These are phyloP conservation scores for Limnodromus scolopaceus DNA, from an alignment of 2,797 vertebrate species.

Conservation along the genomic window DNA sequence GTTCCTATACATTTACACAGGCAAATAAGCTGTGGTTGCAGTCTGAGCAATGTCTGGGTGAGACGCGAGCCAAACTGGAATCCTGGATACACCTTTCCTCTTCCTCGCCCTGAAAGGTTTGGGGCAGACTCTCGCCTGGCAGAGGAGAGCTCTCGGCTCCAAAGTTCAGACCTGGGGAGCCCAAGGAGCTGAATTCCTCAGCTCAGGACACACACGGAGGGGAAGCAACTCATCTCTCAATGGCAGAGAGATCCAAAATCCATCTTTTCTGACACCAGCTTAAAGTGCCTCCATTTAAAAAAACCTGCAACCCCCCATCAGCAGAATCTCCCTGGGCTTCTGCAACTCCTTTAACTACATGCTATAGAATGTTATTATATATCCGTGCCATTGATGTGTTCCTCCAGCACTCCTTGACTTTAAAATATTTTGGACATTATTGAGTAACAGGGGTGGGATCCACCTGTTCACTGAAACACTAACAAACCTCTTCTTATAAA, in stretches of 20 bases:
- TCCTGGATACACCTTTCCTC: not conserved
- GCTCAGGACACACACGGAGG: not conserved
- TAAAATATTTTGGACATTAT: not conserved
- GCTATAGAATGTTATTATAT: rapidly evolving
- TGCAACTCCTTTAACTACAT: not conserved
- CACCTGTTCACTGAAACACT: not conserved
- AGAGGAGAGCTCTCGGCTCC: not conserved
- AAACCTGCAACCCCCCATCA: not conserved
- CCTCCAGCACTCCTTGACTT: not conserved
- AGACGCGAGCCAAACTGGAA: not conserved
- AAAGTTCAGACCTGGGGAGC: not conserved
- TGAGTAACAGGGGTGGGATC: not conserved
- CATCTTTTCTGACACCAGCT: not conserved
- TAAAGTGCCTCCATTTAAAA: conserved; percentile 5
- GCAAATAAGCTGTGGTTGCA: not conserved
- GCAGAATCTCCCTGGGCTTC: not conserved
- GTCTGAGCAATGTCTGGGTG: not conserved
- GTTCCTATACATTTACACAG: rapidly evolving
- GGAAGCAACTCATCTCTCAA: not conserved
- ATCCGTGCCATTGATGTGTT: not conserved
- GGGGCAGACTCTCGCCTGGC: not conserved
- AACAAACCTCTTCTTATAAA: not conserved
- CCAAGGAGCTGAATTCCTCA: not conserved
- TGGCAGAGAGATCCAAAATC: not conserved
- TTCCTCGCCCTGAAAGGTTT: not conserved